Percentiles rank a stretch among this genome's conserved stretches.
phyloP scores from a whole-genome alignment of 2,113 vertebrate genomes.

The Phaethon lepturus region DNA sequence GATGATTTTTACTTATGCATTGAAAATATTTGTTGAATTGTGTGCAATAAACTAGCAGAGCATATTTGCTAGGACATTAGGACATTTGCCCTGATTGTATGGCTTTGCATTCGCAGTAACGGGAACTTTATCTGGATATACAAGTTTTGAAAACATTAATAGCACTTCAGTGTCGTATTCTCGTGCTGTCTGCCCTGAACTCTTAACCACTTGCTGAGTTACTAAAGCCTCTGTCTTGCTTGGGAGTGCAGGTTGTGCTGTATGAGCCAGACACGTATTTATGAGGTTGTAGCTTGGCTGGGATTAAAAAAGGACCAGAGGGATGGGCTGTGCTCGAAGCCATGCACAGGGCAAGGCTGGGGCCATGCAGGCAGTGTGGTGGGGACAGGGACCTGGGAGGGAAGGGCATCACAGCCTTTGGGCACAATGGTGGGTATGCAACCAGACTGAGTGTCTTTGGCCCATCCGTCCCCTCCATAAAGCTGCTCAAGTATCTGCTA shows the following conservation, averaged over 20 bases:
- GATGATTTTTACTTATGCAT: background rate
- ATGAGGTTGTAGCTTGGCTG: background rate
- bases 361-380: accelerated
- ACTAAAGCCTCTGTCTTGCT: background rate
- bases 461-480: background rate
- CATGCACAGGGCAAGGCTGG: accelerated
- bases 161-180: background rate
- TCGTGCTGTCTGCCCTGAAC: background rate
- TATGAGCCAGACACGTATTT: background rate
- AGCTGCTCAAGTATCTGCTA: background rate
- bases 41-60: background rate
- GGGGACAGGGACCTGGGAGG: background rate
- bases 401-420: background rate
- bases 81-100: too few species aligned
- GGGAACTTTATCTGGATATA: background rate
- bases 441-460: background rate
- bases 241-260: background rate
- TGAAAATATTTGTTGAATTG: background rate
- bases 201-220: background rate
- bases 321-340: background rate
- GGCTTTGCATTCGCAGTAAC: background rate
- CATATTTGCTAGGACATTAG: accelerated
- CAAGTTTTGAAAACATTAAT: background rate
- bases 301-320: background rate
- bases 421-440: accelerated